phyloP scores from a whole-genome alignment of 2,888 invertebrate species.

The Parnassius mnemosyne region DNA sequence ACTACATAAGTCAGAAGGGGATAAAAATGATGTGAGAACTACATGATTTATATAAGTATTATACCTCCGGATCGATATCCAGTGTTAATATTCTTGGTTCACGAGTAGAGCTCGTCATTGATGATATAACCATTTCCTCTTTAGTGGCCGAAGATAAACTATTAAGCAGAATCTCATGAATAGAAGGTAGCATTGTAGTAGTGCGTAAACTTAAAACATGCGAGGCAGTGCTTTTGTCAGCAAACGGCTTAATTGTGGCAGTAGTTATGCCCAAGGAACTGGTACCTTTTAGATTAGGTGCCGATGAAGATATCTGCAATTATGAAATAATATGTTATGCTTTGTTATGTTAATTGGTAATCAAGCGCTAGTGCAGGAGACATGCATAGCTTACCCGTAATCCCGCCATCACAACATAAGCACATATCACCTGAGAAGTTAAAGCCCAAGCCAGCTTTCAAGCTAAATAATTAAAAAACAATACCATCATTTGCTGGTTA shows the following conservation, averaged over 20 bases:
- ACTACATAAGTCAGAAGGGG: slow-evolving; percentile 33
- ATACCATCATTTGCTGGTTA: slow-evolving; percentile 78
- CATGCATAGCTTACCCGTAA: slow-evolving; percentile 60
- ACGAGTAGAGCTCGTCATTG: slow-evolving; percentile 74
- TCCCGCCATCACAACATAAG: slow-evolving; percentile 44
- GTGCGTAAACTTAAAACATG: slow-evolving; percentile 80
- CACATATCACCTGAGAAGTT: slow-evolving; percentile 48
- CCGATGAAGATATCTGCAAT: slow-evolving; percentile 77
- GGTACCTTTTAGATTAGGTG: slow-evolving; percentile 75
- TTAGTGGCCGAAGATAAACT: slow-evolving; percentile 82
- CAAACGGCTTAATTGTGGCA: slow-evolving; percentile 66
- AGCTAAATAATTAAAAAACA: slow-evolving; percentile 77
- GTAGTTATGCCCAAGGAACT: slow-evolving; percentile 74
- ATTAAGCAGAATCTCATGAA: slow-evolving; percentile 82
- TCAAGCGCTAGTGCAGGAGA: slow-evolving; percentile 51
- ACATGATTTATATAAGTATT: slow-evolving; percentile 59
- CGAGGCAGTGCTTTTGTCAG: slow-evolving; percentile 79
- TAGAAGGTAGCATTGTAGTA: slow-evolving; percentile 80
- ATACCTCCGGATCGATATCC: slow-evolving; percentile 83
- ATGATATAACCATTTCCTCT: slow-evolving; percentile 79
- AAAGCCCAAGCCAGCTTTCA: slow-evolving; percentile 71
- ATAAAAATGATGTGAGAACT: slow-evolving; percentile 40
- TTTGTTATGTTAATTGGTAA: slow-evolving; percentile 50
- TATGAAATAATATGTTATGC: slow-evolving; percentile 72
- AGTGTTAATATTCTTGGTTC: slow-evolving; percentile 81